Base-by-base conservation (phyloP, 2,888 invertebrate genomes). In the Stenolophus ochropezus region DNA sequence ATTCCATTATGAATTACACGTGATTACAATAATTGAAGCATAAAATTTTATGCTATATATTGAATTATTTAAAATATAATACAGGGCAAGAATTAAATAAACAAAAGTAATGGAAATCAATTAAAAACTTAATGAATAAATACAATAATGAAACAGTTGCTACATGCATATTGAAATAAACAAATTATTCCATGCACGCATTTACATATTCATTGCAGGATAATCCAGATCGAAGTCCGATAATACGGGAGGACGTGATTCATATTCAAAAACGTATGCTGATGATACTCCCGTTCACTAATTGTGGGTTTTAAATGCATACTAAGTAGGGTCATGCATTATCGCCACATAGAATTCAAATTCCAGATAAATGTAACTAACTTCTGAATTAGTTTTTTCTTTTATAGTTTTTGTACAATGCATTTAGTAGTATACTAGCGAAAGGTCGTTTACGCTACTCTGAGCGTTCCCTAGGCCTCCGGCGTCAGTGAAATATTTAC, bases 181-280 rank as follows among this genome's bases (percentile, higher is more conserved):
- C 25, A 61, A 16, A 69, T 69, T 69, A 69, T 69, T 33, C 33
- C 33, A 61, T 69, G 33, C 14, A 69, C 11, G 16, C 16, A 69
- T 69, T 69, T 69, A 33, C 65, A 69, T 69, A 69, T 69, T 69
- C 16, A 69, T 69, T 69, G 18, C 11, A 16, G 20, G 18, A 69
- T 69, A 69, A 33, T 33, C 33, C 3, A 69, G 42, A 33, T 33
- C 65, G 65, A 42, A 69, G 8, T 18, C 20, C 16, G 33, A 69
- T 61, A 23, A 61, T 69, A 69, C 27, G 18, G 2, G 27, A 27
- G 4, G 27, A 69, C 33, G 65, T 69, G 33, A 18, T 69, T 69
- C 33, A 69, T 33, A 69, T 69, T 69, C 65, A 69, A 69, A 69
- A 69, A 69, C 33, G 18, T 16, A 33, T 69, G 65, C 6, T 16